Conservation (phyloP, 2,888 invertebrate genomes). For the Amiota mariae region DNA sequence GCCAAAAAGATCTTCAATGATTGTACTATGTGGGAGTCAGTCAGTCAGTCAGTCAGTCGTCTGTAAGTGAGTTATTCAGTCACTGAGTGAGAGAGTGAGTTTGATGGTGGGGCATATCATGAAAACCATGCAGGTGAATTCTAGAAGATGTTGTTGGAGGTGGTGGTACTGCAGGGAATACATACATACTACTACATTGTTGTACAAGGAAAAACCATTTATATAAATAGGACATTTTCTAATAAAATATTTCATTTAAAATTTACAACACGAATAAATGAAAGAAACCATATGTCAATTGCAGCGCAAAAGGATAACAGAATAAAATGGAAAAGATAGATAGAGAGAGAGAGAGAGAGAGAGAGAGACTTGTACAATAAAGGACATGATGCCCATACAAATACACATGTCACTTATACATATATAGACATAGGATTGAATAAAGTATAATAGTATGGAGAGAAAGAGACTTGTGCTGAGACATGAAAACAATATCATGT, state of each 20-base stretch:
- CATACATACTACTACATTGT: neutral
- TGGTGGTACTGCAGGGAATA: neutral
- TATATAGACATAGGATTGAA: too few relatives aligned
- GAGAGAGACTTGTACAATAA: neutral
- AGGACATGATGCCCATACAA: constrained; percentile 18
- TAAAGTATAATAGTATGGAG: constrained; percentile 18
- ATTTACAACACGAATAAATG: constrained; percentile 57
- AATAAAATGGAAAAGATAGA: too few relatives aligned
- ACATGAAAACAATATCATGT: constrained; percentile 61
- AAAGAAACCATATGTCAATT: constrained; percentile 69
- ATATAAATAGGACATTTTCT: constrained; percentile 52
- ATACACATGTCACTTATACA: constrained; percentile 16
- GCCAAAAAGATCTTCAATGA: neutral
- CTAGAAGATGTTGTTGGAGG: too few relatives aligned
- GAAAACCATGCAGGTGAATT: too few relatives aligned
- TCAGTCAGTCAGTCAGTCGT: too few relatives aligned
- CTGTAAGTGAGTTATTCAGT: too few relatives aligned
- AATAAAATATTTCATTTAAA: constrained; percentile 66
- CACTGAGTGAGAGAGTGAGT: too few relatives aligned
- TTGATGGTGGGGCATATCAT: too few relatives aligned
- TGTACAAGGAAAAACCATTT: constrained; percentile 45
- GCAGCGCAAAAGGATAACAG: constrained; percentile 42
- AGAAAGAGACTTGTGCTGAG: constrained; percentile 12
- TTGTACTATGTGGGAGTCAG: neutral
- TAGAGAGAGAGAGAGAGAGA: too few relatives aligned